phyloP scores from a whole-genome alignment of 2,797 vertebrate genomes.

The Tolypeutes matacus region DNA sequence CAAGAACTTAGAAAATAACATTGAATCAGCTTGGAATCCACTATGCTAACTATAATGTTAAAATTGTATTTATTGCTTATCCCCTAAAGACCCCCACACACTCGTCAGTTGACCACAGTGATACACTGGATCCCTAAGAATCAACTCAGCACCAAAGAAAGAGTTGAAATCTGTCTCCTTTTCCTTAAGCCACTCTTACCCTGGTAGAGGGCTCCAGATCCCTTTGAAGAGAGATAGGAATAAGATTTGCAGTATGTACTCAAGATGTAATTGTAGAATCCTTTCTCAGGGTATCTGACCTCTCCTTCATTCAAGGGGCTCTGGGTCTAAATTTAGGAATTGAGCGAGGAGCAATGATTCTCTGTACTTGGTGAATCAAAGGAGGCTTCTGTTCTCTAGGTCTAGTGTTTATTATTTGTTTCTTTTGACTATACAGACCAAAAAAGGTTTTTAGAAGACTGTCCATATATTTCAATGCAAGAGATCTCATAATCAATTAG shows the following conservation, averaged over 20 bases:
- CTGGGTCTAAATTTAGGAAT: neutral
- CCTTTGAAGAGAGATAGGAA: neutral
- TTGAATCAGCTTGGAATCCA: neutral
- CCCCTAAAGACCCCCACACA: neutral
- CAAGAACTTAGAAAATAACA: conserved; percentile 22
- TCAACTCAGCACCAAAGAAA: conserved; percentile 1
- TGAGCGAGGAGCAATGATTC: neutral
- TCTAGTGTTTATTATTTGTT: neutral
- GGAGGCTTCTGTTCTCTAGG: neutral
- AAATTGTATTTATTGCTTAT: neutral
- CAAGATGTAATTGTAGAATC: neutral
- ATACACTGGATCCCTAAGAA: neutral
- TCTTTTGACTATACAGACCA: conserved; percentile 28
- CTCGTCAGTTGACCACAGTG: neutral
- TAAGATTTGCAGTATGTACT: neutral
- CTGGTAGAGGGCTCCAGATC: neutral
- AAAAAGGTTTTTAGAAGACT: conserved; percentile 57
- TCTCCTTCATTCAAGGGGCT: neutral
- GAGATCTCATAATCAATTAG: neutral
- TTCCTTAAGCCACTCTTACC: neutral
- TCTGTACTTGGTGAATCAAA: conserved; percentile 18
- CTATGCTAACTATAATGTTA: neutral
- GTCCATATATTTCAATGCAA: neutral
- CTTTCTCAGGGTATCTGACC: neutral
- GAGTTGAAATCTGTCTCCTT: neutral